These are phyloP conservation scores for Heterodera filipjevi DNA, from an alignment of 2,888 invertebrate genomes.

Conservation along the genomic window DNA sequence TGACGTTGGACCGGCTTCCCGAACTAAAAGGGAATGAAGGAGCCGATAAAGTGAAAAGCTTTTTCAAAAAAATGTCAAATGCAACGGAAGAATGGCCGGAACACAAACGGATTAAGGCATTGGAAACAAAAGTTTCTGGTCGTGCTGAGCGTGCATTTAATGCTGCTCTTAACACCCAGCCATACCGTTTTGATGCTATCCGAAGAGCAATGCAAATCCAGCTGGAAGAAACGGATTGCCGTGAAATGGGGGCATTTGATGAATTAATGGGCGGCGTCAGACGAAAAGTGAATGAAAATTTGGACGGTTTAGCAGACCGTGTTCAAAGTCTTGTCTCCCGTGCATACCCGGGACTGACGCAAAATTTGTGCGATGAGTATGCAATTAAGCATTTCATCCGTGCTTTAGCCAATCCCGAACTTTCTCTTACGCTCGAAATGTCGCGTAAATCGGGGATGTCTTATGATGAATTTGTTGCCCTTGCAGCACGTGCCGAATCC, in stretches of 20 bases:
- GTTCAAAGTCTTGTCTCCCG: neutral
- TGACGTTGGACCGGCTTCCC: no score
- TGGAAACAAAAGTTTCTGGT: constrained; percentile 5
- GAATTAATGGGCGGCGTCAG: neutral
- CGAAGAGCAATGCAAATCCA: neutral
- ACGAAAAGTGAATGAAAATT: neutral
- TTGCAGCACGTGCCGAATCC: no score
- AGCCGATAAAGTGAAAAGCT: no score
- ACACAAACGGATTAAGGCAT: neutral
- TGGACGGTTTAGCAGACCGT: neutral
- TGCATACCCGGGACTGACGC: constrained; percentile 3
- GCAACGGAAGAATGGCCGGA: constrained; percentile 3
- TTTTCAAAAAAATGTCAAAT: constrained; percentile 10
- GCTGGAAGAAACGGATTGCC: neutral
- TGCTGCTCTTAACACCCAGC: neutral
- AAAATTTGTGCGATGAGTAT: neutral
- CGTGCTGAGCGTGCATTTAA: constrained; percentile 14
- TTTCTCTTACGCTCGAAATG: no score
- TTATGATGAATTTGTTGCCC: no score
- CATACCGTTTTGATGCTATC: constrained; percentile 6
- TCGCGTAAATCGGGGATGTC: no score
- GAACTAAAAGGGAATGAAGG: no score
- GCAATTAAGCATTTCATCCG: constrained; percentile 14
- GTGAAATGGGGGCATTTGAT: neutral
- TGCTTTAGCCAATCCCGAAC: neutral